Conservation (phyloP, 2,113 vertebrate genomes). For the Oxyura jamaicensis region DNA sequence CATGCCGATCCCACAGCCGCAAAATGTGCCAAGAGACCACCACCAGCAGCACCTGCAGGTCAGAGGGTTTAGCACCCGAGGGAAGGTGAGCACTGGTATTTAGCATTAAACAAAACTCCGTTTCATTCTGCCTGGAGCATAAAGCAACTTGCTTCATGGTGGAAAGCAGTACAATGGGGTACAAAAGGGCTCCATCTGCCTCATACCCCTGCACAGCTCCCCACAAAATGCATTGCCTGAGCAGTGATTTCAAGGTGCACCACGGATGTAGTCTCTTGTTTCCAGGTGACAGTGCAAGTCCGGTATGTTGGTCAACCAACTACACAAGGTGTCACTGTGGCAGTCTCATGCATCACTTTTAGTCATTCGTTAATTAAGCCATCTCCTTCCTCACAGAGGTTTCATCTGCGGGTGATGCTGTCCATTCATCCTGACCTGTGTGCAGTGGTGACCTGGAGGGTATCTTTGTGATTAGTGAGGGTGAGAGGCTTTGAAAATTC, state of each 20-base stretch:
- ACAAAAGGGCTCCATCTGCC: background rate
- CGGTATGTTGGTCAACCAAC: rapidly evolving
- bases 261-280: background rate
- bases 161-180: background rate
- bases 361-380: background rate
- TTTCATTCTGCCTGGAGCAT: background rate
- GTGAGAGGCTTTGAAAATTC: background rate
- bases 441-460: background rate
- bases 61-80: background rate
- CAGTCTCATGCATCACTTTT: background rate
- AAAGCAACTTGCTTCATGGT: rapidly evolving
- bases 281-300: background rate
- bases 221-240: background rate
- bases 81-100: background rate
- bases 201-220: background rate
- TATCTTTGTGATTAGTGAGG: background rate
- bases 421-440: background rate
- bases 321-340: background rate
- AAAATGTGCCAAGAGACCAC: rapidly evolving
- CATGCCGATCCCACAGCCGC: background rate
- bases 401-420: background rate
- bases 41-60: background rate
- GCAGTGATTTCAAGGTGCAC: background rate
- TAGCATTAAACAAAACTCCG: rapidly evolving
- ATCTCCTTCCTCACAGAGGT: background rate